A percentile compares a stretch with the other conserved stretches of the same genome.
phyloP scores from a whole-genome alignment of 2,113 vertebrate genomes.

The Danionella cerebrum region DNA sequence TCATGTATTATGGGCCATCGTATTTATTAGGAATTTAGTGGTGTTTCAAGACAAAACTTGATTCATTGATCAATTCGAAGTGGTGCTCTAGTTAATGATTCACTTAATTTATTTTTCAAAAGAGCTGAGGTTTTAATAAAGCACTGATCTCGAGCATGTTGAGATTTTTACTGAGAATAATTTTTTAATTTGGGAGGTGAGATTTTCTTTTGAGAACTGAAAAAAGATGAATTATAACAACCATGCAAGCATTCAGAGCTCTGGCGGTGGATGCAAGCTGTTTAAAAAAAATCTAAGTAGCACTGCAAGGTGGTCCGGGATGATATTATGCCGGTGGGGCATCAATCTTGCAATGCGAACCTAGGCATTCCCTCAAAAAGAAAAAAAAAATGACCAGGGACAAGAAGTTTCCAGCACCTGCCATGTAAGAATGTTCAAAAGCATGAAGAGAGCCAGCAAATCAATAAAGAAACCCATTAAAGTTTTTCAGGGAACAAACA shows the following conservation, averaged over 20 bases:
- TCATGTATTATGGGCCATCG: too few relatives aligned
- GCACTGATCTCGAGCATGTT: too few relatives aligned
- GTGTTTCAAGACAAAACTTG: too few relatives aligned
- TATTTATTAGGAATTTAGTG: too few relatives aligned
- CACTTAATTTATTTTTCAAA: too few relatives aligned
- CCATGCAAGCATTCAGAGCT: neutral
- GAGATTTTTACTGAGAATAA: too few relatives aligned
- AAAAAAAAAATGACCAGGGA: conserved; percentile 10
- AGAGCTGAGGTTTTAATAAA: too few relatives aligned
- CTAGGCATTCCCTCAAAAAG: neutral
- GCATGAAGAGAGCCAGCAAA: conserved; percentile 51
- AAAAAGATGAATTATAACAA: neutral
- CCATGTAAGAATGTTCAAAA: conserved; percentile 54
- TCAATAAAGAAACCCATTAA: conserved; percentile 56
- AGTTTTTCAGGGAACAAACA: conserved; percentile 25
- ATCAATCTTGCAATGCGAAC: conserved; percentile 15
- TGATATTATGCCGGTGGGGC: conserved; percentile 16
- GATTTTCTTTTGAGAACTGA: neutral
- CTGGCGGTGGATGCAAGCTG: neutral
- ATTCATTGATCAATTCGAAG: too few relatives aligned
- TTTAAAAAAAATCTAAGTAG: conserved; percentile 21
- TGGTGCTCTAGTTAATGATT: too few relatives aligned
- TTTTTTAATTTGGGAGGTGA: neutral
- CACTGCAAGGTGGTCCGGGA: neutral
- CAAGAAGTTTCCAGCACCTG: conserved; percentile 34